Evolutionary conservation across 2,113 vertebrate genomes (phyloP).

Genomic region (Pomatostomus ruficeps): DNA sequence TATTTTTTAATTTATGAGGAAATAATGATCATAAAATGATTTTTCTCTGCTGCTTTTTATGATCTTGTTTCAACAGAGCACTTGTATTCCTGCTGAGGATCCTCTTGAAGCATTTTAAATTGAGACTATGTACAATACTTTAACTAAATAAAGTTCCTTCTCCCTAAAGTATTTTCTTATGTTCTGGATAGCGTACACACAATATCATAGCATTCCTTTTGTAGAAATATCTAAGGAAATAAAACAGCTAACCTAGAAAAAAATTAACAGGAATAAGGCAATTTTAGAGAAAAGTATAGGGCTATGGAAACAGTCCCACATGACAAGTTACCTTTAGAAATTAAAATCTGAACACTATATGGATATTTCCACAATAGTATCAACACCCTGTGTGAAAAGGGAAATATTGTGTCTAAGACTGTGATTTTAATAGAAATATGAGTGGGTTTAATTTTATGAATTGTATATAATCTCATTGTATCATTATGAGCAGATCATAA

Average conservation of each 20-base stretch:
- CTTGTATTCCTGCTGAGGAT: background rate
- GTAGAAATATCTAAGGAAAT: background rate
- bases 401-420: background rate
- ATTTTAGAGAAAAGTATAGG: background rate
- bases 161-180: background rate
- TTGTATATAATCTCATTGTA: background rate
- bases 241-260: background rate
- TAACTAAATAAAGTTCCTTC: background rate
- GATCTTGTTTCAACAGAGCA: background rate
- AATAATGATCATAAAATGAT: background rate
- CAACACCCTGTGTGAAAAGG: background rate
- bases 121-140: background rate
- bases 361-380: background rate
- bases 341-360: background rate
- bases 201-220: background rate
- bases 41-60: background rate
- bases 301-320: background rate
- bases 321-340: background rate
- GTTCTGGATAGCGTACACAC: background rate
- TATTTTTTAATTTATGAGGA: background rate
- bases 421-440: background rate
- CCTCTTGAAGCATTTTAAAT: background rate
- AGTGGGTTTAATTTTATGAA: background rate
- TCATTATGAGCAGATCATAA: background rate
- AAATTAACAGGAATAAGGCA: background rate